phyloP scores from a whole-genome alignment of 2,797 vertebrate genomes.

The Notamacropus eugenii region DNA sequence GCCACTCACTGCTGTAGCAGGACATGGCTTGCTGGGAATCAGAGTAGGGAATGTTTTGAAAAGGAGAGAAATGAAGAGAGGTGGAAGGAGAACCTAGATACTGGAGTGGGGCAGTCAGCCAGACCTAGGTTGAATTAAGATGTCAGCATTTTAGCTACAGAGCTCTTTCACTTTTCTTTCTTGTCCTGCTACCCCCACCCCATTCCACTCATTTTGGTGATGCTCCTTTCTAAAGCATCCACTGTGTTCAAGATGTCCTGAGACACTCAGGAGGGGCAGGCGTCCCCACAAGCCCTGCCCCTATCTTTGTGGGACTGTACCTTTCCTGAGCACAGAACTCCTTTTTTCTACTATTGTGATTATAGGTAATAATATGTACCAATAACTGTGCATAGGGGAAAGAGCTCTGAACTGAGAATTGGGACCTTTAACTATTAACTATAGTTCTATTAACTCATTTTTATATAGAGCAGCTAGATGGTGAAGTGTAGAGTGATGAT shows the following conservation, averaged over 20 bases:
- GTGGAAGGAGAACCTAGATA: neutral
- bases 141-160: neutral
- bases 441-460: neutral
- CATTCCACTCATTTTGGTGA: neutral
- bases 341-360: neutral
- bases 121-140: neutral
- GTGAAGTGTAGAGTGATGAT: neutral
- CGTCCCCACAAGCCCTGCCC: neutral
- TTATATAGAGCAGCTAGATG: neutral
- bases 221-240: neutral
- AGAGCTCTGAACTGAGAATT: neutral
- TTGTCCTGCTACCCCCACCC: neutral
- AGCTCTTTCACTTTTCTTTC: neutral
- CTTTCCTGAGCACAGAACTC: neutral
- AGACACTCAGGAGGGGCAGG: neutral
- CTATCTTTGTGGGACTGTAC: neutral
- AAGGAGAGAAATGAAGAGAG: neutral
- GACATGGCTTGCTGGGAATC: neutral
- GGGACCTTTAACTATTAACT: too few relatives aligned
- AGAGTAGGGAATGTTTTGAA: neutral
- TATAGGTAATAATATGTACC: neutral
- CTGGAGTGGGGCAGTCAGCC: neutral
- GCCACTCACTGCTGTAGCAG: neutral
- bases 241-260: neutral
- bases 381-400: neutral